These are phyloP conservation scores for Chorisops tibialis DNA, from an alignment of 2,888 invertebrate genomes.

Conservation along the genomic window DNA sequence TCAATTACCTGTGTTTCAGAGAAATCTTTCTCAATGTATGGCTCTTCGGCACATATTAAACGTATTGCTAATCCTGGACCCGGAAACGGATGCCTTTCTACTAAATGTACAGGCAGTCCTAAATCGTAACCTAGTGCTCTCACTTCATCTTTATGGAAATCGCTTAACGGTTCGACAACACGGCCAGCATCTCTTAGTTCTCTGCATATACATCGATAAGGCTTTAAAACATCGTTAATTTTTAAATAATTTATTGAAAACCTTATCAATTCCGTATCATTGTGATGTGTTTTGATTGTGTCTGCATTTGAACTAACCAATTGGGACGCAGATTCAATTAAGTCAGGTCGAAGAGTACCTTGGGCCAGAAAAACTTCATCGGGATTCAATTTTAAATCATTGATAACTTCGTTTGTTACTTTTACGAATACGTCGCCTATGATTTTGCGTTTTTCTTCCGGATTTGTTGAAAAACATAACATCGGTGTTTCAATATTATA, in stretches of 20 bases:
- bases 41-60: constrained; percentile 92
- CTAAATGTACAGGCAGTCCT: constrained; percentile 80
- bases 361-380: constrained; percentile 92
- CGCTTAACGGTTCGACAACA: constrained; percentile 95
- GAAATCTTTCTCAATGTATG: constrained; percentile 91
- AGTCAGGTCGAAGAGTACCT: constrained; percentile 94
- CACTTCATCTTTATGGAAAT: constrained; percentile 99
- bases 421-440: constrained; percentile 98
- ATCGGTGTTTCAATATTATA: constrained; percentile 66
- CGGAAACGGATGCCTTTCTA: constrained; percentile 96
- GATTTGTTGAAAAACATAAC: constrained; percentile 81
- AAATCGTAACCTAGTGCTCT: constrained; percentile 84
- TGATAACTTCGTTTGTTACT: constrained; percentile 85
- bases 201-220: constrained; percentile 45
- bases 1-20: constrained; percentile 80
- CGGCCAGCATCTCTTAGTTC: constrained; percentile 70
- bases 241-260: constrained; percentile 41
- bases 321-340: constrained; percentile 94
- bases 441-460: constrained; percentile 97
- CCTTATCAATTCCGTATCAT: constrained; percentile 93
- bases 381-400: constrained; percentile 81
- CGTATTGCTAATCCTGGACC: constrained; percentile 97
- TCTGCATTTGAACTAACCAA: constrained; percentile 86
- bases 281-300: constrained; percentile 98
- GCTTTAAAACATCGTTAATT: background rate